phyloP scores from a whole-genome alignment of 2,888 invertebrate species.

The Notodonta dromedarius region DNA sequence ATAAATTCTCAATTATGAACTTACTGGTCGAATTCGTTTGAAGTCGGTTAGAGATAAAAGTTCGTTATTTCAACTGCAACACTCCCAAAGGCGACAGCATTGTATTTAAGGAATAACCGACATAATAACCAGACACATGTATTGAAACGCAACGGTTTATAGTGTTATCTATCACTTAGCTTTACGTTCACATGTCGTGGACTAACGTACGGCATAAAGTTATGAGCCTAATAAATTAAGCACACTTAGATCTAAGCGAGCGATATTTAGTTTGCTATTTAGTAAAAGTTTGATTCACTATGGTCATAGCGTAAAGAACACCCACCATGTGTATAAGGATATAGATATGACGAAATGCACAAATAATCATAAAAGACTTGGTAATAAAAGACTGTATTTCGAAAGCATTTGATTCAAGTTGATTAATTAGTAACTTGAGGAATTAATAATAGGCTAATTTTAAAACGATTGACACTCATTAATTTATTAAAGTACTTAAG shows the following conservation, averaged over 20 bases:
- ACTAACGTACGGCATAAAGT: slow-evolving; percentile 62
- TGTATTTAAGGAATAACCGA: background rate
- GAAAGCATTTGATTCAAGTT: background rate
- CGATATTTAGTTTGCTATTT: slow-evolving; percentile 62
- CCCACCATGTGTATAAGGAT: slow-evolving; percentile 5
- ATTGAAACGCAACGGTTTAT: slow-evolving; percentile 47
- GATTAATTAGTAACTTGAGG: background rate
- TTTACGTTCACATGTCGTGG: slow-evolving; percentile 58
- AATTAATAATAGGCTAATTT: slow-evolving; percentile 2
- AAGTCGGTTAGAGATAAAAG: no score
- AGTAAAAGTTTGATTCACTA: slow-evolving; percentile 49
- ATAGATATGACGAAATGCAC: slow-evolving; percentile 1
- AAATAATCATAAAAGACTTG: background rate
- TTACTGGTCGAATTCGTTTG: no score
- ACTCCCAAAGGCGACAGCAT: background rate
- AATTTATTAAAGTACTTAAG: slow-evolving; percentile 6
- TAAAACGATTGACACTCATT: background rate
- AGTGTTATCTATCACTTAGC: slow-evolving; percentile 56
- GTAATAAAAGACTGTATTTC: slow-evolving; percentile 1
- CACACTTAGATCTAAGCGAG: slow-evolving; percentile 69
- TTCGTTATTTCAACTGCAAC: background rate
- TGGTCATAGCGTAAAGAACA: slow-evolving; percentile 33
- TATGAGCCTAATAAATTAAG: slow-evolving; percentile 63
- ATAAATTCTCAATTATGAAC: no score
- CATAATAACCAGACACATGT: slow-evolving; percentile 30